Conservation (phyloP, 53 echinoderm and acorn worm genomes). For the Crossaster papposus region DNA sequence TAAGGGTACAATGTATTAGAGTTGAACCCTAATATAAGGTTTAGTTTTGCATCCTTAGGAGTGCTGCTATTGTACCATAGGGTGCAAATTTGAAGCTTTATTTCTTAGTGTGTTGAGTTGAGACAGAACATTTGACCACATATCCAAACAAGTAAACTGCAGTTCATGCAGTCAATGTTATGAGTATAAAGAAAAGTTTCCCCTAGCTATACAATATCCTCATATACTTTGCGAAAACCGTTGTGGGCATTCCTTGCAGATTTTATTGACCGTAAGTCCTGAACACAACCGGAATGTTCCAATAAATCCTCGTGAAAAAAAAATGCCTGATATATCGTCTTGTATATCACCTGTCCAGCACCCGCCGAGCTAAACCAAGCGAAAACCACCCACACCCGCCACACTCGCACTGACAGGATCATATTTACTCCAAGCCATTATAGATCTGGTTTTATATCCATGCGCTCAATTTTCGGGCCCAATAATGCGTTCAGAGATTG, state of each 20-base stretch:
- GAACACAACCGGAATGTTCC: conserved; percentile 1
- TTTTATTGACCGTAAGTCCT: background rate
- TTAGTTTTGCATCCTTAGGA: too few species aligned
- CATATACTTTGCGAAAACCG: background rate
- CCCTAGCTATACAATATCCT: background rate
- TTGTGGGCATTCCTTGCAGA: background rate
- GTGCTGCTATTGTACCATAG: too few species aligned
- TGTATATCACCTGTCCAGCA: conserved; percentile 38
- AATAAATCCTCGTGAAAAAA: conserved; percentile 1
- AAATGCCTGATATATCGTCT: conserved; percentile 19
- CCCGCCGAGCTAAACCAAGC: conserved; percentile 28
- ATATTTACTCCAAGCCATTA: background rate
- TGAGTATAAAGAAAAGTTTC: too few species aligned
- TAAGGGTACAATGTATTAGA: too few species aligned
- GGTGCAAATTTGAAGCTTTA: too few species aligned
- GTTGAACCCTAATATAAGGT: too few species aligned
- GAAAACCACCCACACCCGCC: conserved; percentile 8
- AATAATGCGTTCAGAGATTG: conserved; percentile 35
- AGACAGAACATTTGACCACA: too few species aligned
- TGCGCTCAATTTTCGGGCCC: conserved; percentile 40
- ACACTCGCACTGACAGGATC: background rate
- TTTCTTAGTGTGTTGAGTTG: too few species aligned
- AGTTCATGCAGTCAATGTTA: too few species aligned
- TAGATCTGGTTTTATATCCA: conserved; percentile 14
- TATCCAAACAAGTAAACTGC: too few species aligned